These are phyloP conservation scores for Resseliella maxima DNA, from an alignment of 2,888 invertebrate genomes.

Conservation along the genomic window DNA sequence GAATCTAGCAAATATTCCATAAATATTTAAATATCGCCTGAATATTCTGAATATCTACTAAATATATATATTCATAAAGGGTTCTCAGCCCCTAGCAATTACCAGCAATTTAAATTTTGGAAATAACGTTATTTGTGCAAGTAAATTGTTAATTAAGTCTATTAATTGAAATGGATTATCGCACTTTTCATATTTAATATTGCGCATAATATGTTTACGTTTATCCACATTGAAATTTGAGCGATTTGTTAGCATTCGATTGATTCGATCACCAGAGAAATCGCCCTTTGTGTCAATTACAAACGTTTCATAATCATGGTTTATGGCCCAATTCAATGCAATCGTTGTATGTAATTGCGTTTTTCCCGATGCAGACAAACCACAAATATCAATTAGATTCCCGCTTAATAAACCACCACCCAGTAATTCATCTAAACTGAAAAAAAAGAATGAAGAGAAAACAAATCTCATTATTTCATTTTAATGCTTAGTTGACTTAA, in stretches of 20 bases:
- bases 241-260: slow-evolving; percentile 69
- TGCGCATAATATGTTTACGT: neutral
- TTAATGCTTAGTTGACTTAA: neutral
- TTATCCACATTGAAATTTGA: slow-evolving; percentile 60
- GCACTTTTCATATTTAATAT: neutral
- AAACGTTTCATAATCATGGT: slow-evolving; percentile 66
- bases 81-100: no score
- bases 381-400: slow-evolving; percentile 80
- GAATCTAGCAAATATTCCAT: no score
- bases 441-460: neutral
- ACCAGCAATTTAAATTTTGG: slow-evolving; percentile 63
- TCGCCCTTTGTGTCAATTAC: slow-evolving; percentile 76
- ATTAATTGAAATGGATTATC: neutral
- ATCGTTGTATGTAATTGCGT: slow-evolving; percentile 77
- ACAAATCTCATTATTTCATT: no score
- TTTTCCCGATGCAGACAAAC: slow-evolving; percentile 79
- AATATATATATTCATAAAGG: no score
- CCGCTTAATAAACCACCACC: slow-evolving; percentile 78
- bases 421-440: slow-evolving; percentile 75
- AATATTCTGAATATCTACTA: no score
- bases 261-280: slow-evolving; percentile 68
- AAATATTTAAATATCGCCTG: no score
- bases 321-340: slow-evolving; percentile 70
- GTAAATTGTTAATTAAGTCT: neutral
- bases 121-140: neutral